Conservation (phyloP, 1,140 invertebrate species). For the Nymphalis io region DNA sequence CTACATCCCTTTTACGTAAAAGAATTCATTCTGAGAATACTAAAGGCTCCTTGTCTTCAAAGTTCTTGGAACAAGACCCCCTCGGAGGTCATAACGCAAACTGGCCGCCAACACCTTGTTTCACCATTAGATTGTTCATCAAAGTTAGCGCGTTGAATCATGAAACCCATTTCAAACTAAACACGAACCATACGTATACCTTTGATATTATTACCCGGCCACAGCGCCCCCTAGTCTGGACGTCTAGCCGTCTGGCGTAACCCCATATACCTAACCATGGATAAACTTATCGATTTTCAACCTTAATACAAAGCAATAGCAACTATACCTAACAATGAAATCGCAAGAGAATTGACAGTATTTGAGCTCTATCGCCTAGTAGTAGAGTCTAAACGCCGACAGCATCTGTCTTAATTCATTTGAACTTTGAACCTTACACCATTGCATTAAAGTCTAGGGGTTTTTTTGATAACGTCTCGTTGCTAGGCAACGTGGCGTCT, state of each 20-base stretch:
- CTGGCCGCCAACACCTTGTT: conserved; percentile 17
- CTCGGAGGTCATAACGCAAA: background rate
- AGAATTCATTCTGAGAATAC: background rate
- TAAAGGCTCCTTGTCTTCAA: background rate
- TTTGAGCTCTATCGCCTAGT: conserved; percentile 32
- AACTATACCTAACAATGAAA: conserved; percentile 33
- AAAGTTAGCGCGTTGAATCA: conserved; percentile 40
- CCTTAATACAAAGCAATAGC: conserved; percentile 29
- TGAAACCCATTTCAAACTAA: conserved; percentile 35
- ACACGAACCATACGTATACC: conserved; percentile 28
- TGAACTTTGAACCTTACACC: conserved; percentile 30
- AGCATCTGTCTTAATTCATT: background rate
- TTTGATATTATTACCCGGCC: conserved; percentile 36
- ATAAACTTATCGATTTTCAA: conserved; percentile 19
- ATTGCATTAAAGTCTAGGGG: conserved; percentile 15
- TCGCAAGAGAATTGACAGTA: conserved; percentile 29
- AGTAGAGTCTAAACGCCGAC: conserved; percentile 29
- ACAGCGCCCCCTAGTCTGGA: conserved; percentile 49
- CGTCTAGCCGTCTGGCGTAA: conserved; percentile 51
- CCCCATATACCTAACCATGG: conserved; percentile 40
- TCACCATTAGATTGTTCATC: conserved; percentile 35
- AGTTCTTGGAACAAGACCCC: background rate
- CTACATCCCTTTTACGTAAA: background rate
- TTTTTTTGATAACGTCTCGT: conserved; percentile 26
- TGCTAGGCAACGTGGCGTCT: conserved; percentile 36